These are phyloP conservation scores for Tadarida brasiliensis DNA, from an alignment of 2,797 vertebrate genomes.

Conservation along the genomic window DNA sequence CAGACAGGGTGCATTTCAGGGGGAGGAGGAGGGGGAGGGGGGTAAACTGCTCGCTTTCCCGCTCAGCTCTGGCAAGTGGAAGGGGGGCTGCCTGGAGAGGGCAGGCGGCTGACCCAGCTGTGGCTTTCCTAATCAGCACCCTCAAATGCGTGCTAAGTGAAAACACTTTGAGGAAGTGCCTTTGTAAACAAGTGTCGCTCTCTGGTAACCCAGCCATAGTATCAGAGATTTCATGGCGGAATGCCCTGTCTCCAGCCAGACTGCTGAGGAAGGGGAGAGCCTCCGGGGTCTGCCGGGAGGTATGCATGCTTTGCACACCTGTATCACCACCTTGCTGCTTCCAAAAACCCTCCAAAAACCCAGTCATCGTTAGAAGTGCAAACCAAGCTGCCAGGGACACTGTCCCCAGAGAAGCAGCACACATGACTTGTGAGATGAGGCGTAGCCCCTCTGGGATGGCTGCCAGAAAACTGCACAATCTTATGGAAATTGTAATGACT, in stretches of 20 bases:
- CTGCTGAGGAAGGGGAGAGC: not conserved
- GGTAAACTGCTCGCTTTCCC: not conserved
- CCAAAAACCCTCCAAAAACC: not conserved
- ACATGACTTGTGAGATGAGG: conserved; percentile 70
- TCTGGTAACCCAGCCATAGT: not conserved
- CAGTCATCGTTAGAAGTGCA: conserved; percentile 68
- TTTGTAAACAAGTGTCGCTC: conserved; percentile 31
- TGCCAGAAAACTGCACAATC: conserved; percentile 82
- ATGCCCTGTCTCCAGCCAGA: not conserved
- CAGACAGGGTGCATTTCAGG: not conserved
- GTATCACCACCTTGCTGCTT: not conserved
- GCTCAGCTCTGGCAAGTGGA: not conserved
- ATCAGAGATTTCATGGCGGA: not conserved
- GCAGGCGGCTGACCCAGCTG: not conserved
- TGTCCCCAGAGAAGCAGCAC: conserved; percentile 66
- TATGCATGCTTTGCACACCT: not conserved
- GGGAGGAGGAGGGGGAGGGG: not conserved
- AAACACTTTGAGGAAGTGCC: conserved; percentile 49
- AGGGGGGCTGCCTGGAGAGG: not conserved
- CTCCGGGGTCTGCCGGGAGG: not conserved
- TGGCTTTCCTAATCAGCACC: conserved; percentile 2
- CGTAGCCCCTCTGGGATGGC: conserved; percentile 61
- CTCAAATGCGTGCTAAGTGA: conserved; percentile 31
- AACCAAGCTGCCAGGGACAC: conserved; percentile 36
- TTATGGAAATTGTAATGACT: conserved; percentile 81